These are phyloP conservation scores for Eupsilia transversa DNA, from an alignment of 2,888 invertebrate species.

Conservation along the genomic window DNA sequence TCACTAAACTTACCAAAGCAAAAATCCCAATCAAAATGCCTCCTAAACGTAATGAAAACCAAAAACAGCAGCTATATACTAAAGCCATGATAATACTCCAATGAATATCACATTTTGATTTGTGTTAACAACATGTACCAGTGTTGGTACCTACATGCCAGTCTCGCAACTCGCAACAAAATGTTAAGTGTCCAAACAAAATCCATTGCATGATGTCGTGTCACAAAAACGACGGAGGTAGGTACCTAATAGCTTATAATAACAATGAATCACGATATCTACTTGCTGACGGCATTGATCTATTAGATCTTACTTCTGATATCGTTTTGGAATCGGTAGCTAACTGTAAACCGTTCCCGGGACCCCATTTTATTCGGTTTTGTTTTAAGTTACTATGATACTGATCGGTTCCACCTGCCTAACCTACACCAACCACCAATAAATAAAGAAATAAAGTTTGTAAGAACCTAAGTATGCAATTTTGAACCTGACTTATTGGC, in stretches of 20 bases:
- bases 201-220: slow-evolving; percentile 38
- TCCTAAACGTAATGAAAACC: slow-evolving; percentile 87
- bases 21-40: slow-evolving; percentile 84
- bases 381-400: no score
- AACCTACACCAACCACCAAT: no score
- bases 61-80: slow-evolving; percentile 87
- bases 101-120: slow-evolving; percentile 27
- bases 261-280: slow-evolving; percentile 39
- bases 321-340: slow-evolving; percentile 26
- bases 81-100: slow-evolving; percentile 77
- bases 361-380: no score
- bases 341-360: slow-evolving; percentile 6
- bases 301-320: slow-evolving; percentile 40
- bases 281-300: slow-evolving; percentile 60
- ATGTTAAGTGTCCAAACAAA: slow-evolving; percentile 44
- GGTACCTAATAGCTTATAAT: slow-evolving; percentile 41
- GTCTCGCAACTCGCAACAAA: slow-evolving; percentile 20
- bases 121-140: background rate
- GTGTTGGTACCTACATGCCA: background rate
- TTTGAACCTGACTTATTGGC: no score
- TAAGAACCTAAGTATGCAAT: no score
- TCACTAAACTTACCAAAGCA: slow-evolving; percentile 76
- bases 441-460: no score
- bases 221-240: background rate
- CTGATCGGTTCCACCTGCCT: no score